Evolutionary conservation across 2,888 invertebrate genomes (phyloP), one percentile per base, ranked within the genome.

Genomic region (Cryptocephalus moraei): DNA sequence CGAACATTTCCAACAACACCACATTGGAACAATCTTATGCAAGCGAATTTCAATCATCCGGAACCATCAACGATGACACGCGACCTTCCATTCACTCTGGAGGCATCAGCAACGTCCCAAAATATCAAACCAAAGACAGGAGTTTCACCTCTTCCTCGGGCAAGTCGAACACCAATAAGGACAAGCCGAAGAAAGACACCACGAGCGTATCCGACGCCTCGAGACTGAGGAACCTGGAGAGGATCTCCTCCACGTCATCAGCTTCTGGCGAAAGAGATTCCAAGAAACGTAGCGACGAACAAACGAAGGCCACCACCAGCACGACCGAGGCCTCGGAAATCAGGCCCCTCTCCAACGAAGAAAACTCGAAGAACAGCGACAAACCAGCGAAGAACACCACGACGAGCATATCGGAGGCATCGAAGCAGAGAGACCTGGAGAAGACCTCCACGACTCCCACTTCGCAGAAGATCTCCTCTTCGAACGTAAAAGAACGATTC

Each of bases 361-460:
- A 22, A 22, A 22, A 22, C 3, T 22, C 6, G 6, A 22, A 22
- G 22, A 22, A 22, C 6, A 6, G 2, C 6, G 22, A 22, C 22
- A n/a, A n/a, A n/a, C 22, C 3, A 4, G 6, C 22, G 22, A 22
- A 22, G 22, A 22, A 22, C 22, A 6, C 22, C 22, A 22, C 22
- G 22, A 52, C 50, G 8, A 51, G 52, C 38, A 12, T 55, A 2
- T 55, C 57, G 8, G 49, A 42, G 11, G 54, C 52, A 8, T 57
- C 55, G 2, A 47, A 45, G 41, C 48, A 50, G 11, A 47, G 52
- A 31, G 55, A 56, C 39, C 43, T 54, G 9, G 54, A 56, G 33
- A 38, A 32, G 22, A 36, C 31, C 32, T n/a, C 41, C 12, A 38
- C 11, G 22, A 36, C 31, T 31, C 14, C 41, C 12, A 38, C 11